Conservation (phyloP, 2,888 invertebrate species). For the Andrena dorsata region DNA sequence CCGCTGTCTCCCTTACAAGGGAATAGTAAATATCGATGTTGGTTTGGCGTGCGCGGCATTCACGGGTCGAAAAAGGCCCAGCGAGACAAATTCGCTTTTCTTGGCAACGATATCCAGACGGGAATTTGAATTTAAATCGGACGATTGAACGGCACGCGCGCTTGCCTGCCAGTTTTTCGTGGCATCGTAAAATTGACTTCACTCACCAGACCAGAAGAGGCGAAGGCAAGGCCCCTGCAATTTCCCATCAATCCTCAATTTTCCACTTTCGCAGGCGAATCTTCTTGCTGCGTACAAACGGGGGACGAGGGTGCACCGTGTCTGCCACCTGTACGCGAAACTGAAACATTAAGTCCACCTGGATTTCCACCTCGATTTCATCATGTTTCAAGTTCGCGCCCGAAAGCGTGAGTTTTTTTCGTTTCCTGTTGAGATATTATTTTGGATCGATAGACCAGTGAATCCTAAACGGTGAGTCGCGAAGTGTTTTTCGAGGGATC, state of each 20-base stretch:
- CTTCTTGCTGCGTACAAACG: background rate
- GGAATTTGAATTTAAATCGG: conserved; percentile 57
- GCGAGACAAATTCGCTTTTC: conserved; percentile 48
- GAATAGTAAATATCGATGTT: conserved; percentile 58
- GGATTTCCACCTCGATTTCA: background rate
- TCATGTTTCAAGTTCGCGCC: background rate
- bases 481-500: too few species aligned
- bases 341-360: background rate
- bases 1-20: conserved; percentile 13
- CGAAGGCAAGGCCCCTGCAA: background rate
- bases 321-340: conserved; percentile 1
- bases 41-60: conserved; percentile 19
- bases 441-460: background rate
- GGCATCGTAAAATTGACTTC: conserved; percentile 28
- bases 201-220: background rate
- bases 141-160: conserved; percentile 27
- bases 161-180: conserved; percentile 12
- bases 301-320: background rate
- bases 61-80: background rate
- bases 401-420: conserved; percentile 2
- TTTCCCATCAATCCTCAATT: conserved; percentile 6
- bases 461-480: background rate
- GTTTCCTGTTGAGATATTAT: background rate
- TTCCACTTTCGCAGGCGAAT: background rate
- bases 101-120: conserved; percentile 44